Evolutionary conservation across 2,888 invertebrate genomes (phyloP), one percentile per base, ranked within the genome.

Genomic region (Gastracanthus pulcherrimus): DNA sequence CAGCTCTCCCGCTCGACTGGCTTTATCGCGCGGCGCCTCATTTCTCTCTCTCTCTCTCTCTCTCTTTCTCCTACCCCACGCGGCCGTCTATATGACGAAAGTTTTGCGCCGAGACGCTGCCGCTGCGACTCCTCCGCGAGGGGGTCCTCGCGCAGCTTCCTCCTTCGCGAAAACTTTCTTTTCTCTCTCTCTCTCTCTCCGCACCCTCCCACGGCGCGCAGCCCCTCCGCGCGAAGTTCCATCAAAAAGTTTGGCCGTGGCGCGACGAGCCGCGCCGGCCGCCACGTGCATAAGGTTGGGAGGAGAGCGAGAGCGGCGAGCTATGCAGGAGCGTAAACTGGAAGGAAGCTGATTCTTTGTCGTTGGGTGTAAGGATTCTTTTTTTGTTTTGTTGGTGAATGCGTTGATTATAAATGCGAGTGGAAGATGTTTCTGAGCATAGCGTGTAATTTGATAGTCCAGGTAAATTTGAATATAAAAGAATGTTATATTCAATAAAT

Each of bases 1-100:
- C n/a, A n/a, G n/a, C n/a, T n/a, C n/a, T 60, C 26, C 6, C 41
- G 23, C 45, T 67, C 29, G 16, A 26, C 45, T 11, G 26, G 26
- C 41, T 66, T 41, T 66, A 86, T 85, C 84, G 83, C 82, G 34
- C 34, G 19, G 16, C 29, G 34, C 60, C 34, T 3, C 16, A 31
- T 34, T 83, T 86, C 87, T 85, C 87, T 87, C 83, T 83, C 66
- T 76, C 75, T 76, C 78, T 29, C 29, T 55, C 85, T 83, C 70
- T 55, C 34, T 60, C 75, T 76, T 76, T 29, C 29, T 55, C 85
- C 82, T 66, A 55, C 34, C 51, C 60, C 60, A n/a, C 60, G 31
- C 9, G 38, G 38, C 38, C 4, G n/a, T 31, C 31, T 31, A 60
- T 31, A 31, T 6, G 13, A 13, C 16, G 31, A 60, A 31, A 31